Percentiles rank a stretch among this genome's conserved stretches.
phyloP scores from a whole-genome alignment of 2,888 invertebrate genomes.

The Sphecodes monilicornis region DNA sequence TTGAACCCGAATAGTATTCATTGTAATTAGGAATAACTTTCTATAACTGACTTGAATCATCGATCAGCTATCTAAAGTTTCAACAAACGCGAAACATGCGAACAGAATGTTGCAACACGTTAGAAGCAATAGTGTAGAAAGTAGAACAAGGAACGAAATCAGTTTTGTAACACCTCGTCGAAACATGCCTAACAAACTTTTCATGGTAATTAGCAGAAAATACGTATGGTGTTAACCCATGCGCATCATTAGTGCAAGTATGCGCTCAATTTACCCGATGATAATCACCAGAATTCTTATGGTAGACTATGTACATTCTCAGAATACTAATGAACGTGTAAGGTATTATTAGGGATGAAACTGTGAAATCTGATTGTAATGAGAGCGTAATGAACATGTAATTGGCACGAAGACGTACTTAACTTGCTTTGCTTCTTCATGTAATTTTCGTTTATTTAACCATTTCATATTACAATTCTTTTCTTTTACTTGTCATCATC shows the following conservation, averaged over 20 bases:
- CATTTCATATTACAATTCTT: neutral
- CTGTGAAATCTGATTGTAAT: neutral
- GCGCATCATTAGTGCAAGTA: neutral
- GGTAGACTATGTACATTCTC: neutral
- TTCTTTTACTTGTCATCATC: neutral
- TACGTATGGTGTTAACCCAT: neutral
- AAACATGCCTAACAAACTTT: neutral
- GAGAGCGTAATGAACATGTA: neutral
- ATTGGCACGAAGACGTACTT: neutral
- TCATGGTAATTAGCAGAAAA: neutral
- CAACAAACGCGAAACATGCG: neutral
- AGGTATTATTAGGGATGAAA: neutral
- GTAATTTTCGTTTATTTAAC: neutral
- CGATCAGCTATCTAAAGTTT: neutral
- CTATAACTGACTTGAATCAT: neutral
- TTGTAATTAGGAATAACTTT: neutral
- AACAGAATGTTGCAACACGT: neutral
- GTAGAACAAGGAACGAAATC: neutral
- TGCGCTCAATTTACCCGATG: neutral
- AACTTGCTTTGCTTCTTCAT: neutral
- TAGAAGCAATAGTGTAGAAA: neutral
- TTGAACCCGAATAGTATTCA: neutral
- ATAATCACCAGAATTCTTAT: neutral
- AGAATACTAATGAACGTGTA: neutral
- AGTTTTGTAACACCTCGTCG: neutral